phyloP scores from a whole-genome alignment of 2,797 vertebrate species.

The Galaxias olidus region DNA sequence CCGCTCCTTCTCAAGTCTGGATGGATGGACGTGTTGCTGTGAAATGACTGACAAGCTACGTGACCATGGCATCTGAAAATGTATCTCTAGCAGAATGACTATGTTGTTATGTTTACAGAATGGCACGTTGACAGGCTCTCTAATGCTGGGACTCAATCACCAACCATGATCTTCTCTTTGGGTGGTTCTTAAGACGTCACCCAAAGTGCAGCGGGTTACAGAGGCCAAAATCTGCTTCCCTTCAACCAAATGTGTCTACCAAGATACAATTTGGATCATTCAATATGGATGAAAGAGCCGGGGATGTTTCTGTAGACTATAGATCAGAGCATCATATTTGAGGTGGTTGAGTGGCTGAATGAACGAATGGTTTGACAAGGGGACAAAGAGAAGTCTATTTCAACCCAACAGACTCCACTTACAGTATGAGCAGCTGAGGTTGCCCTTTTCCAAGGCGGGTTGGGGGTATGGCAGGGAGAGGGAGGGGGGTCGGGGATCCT shows the following conservation, averaged over 20 bases:
- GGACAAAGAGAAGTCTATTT: slow-evolving; percentile 53
- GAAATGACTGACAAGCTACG: slow-evolving; percentile 62
- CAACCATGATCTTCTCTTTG: too few species aligned
- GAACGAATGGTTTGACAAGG: slow-evolving; percentile 57
- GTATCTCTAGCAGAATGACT: slow-evolving; percentile 40
- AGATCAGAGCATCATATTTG: slow-evolving; percentile 5
- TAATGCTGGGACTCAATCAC: too few species aligned
- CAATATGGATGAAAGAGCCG: too few species aligned
- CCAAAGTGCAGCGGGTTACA: too few species aligned
- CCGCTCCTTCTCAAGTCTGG: slow-evolving; percentile 58
- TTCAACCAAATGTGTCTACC: too few species aligned
- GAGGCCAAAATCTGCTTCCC: too few species aligned
- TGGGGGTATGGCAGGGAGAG: slow-evolving; percentile 44
- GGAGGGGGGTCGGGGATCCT: too few species aligned
- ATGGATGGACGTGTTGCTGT: slow-evolving; percentile 54
- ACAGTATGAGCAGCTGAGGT: slow-evolving; percentile 18
- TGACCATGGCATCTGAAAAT: slow-evolving; percentile 72
- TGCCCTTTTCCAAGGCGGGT: slow-evolving; percentile 29
- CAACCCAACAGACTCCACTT: slow-evolving; percentile 34
- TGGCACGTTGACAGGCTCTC: slow-evolving; percentile 17
- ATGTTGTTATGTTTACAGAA: too few species aligned
- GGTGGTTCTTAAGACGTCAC: too few species aligned
- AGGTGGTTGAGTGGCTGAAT: slow-evolving; percentile 38
- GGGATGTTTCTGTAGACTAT: not conserved
- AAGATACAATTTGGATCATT: too few species aligned